Percentiles rank a stretch among this genome's conserved stretches.
Evolutionary conservation across 2,113 vertebrate genomes (phyloP).

Genomic region (Triplophysa rosa): DNA sequence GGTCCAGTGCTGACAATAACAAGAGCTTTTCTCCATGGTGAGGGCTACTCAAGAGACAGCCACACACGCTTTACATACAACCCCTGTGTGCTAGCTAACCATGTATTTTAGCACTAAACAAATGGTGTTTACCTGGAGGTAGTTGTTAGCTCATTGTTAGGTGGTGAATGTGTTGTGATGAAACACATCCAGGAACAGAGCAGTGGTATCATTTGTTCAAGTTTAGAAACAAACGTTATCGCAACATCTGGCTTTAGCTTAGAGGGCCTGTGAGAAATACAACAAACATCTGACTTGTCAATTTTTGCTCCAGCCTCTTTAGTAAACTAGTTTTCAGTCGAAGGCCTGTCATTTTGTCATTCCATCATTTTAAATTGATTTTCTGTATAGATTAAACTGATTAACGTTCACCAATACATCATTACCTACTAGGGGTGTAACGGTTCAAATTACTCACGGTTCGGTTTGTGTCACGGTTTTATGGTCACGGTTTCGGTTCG

Average conservation of each 20-base stretch:
- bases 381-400: too few relatives aligned
- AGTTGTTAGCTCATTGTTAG: neutral
- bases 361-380: too few relatives aligned
- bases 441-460: too few relatives aligned
- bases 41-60: constrained; percentile 3
- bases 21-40: constrained; percentile 33
- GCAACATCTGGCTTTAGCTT: too few relatives aligned
- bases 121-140: neutral
- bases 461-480: too few relatives aligned
- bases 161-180: neutral
- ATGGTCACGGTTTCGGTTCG: too few relatives aligned
- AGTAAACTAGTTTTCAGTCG: neutral
- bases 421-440: too few relatives aligned
- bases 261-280: too few relatives aligned
- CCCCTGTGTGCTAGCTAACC: neutral
- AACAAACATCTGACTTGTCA: neutral
- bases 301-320: neutral
- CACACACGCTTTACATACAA: neutral
- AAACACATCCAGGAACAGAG: neutral
- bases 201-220: neutral
- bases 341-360: too few relatives aligned
- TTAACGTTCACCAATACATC: too few relatives aligned
- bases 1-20: constrained; percentile 27
- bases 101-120: neutral
- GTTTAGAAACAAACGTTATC: too few relatives aligned